Evolutionary conservation across 2,113 vertebrate species (phyloP), one percentile per base, ranked within the genome.

Genomic region (Heterochromis multidens): DNA sequence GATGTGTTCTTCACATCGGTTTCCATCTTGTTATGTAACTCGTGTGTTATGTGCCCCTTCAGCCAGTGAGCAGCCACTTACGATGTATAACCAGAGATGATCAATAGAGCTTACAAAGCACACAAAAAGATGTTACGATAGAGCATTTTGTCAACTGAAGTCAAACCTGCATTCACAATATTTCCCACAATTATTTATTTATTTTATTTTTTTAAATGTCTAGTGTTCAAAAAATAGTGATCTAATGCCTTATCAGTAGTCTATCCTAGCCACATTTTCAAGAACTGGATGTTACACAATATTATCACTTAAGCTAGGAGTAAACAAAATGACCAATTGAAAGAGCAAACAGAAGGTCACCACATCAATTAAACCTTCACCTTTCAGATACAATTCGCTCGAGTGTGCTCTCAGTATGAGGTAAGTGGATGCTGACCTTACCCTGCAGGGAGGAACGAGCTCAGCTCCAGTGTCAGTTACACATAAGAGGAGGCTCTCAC

Each of bases 341-440:
- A 76, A 74, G 61, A 61, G 77, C 54, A 85, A 87, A 85, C 59
- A 59, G 25, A 93, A 93, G 89, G 89, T 92, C 87, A 90, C 13
- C 37, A 2, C 63, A 37, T 83, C 86, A 87, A 88, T 92, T 77
- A 89, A 88, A 81, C 81, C 82, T 86, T 85, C 80, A 88, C 81
- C 80, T 82, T 91, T 94, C 89, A 84, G n/a, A 89, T 91, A 70
- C 76, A 90, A 82, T 94, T 90, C 61, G 77, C 60, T 7, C n/a
- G 79, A 89, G 79, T 88, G 87, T 86, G 78, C 72, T 80, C 59
- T 88, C 46, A 61, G 21, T 58, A 8, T 77, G 46, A 76, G 79
- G 65, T 86, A 83, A 92, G 84, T 92, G 91, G 88, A 72, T 46
- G 77, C 10, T 92, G 93, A 93, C 92, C 89, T 95, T 90, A 80